A percentile compares a stretch with the other conserved stretches of the same genome.
Evolutionary conservation across 1,140 invertebrate genomes (phyloP).

Genomic region (Acromyrmex echinatior): DNA sequence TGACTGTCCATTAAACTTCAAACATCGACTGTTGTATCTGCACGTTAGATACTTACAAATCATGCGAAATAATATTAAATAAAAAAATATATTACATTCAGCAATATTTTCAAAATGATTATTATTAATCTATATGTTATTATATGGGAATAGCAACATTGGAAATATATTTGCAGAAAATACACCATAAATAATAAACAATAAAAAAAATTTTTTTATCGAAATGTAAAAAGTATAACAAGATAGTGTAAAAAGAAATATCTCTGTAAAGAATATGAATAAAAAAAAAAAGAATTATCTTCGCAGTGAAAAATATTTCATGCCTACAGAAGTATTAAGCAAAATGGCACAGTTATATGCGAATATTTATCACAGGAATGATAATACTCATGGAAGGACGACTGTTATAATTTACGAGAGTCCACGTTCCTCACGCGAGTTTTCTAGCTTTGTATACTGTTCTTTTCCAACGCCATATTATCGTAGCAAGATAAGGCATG

Average conservation of each 20-base stretch:
- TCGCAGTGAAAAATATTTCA: neutral
- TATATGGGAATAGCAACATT: neutral
- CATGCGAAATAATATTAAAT: neutral
- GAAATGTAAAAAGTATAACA: neutral
- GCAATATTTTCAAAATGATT: neutral
- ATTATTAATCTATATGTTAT: neutral
- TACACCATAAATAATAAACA: neutral
- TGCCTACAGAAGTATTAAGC: neutral
- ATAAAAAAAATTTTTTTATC: neutral
- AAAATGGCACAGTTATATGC: neutral
- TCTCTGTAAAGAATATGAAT: neutral
- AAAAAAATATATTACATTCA: neutral
- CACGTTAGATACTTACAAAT: neutral
- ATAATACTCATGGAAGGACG: conserved; percentile 11
- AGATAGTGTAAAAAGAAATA: neutral
- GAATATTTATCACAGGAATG: conserved; percentile 7
- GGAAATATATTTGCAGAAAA: neutral
- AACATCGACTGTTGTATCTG: neutral
- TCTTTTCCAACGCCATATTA: neutral
- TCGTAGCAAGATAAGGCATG: neutral
- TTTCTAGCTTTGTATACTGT: neutral
- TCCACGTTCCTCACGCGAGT: neutral
- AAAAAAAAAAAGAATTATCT: neutral
- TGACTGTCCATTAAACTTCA: neutral
- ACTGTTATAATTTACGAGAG: conserved; percentile 39